Evolutionary conservation across 2,113 vertebrate genomes (phyloP), one percentile per base, ranked within the genome.

Genomic region (Syrmaticus mikado): DNA sequence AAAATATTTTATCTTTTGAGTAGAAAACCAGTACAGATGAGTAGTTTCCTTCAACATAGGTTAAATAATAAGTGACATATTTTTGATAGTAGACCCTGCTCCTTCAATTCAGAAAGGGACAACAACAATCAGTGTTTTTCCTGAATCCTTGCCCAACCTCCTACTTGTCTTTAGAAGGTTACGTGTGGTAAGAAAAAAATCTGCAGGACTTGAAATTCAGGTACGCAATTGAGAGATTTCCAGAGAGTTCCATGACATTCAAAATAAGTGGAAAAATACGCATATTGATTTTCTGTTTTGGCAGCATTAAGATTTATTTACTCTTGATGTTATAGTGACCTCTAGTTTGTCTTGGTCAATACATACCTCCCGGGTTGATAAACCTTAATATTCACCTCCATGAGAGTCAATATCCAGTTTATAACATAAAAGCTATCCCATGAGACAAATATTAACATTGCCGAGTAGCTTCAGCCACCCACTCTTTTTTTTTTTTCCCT

Each of bases 241-340:
- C 89, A 87, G 64, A 34, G 50, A 83, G 87, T 67, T 91, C 93
- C 85, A 48, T 87, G 91, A 94, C 93, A 94, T 93, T 87, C 79
- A 87, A 91, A 92, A 81, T 67, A 95, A 95, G 68, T 67, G 82
- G 52, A 71, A 94, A 95, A 96, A 94, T 96, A 97, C 91, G 72
- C 95, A 95, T 95, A 97, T 95, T 91, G 96, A 97, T 97, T 93
- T 97, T 53, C 61, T 71, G 0, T 64, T 95, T 95, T 87, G 85
- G 82, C 72, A 96, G 87, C 85, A 92, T 93, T 95, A 96, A 92
- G 94, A 97, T 97, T 94, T 97, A 96, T 95, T 96, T 91, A 96
- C 87, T 94, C 87, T 96, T 94, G 89, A 94, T 92, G 91, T 94
- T 66, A 73, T 80, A 82, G 74, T 97, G 94, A 96, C 94, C 94